These are phyloP conservation scores for Echiichthys vipera DNA, from an alignment of 2,797 vertebrate species.

Conservation along the genomic window DNA sequence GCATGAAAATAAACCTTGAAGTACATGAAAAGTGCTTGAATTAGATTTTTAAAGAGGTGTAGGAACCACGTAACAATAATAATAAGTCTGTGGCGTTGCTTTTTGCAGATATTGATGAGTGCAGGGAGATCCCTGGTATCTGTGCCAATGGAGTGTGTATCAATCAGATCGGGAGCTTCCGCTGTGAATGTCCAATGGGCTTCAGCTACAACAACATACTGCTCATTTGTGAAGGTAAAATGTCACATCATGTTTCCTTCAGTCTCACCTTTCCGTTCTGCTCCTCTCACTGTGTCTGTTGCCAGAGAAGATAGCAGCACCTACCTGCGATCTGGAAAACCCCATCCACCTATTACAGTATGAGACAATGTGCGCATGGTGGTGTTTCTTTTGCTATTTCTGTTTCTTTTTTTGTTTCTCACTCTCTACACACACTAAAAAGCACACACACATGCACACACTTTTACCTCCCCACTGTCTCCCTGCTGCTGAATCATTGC, in stretches of 20 bases:
- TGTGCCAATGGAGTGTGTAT: slow-evolving; percentile 92
- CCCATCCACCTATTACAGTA: neutral
- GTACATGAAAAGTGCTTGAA: too few relatives aligned
- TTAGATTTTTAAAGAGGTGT: too few relatives aligned
- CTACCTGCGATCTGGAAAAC: neutral
- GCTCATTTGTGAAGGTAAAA: slow-evolving; percentile 93
- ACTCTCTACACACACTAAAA: neutral
- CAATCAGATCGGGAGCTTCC: slow-evolving; percentile 96
- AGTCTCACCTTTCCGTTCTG: neutral
- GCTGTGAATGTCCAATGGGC: slow-evolving; percentile 93
- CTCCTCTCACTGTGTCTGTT: neutral
- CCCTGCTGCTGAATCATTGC: neutral
- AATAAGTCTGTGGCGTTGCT: neutral
- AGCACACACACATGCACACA: neutral
- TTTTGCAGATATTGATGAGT: slow-evolving; percentile 92
- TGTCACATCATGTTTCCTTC: neutral
- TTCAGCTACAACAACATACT: slow-evolving; percentile 95
- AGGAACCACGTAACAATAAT: too few relatives aligned
- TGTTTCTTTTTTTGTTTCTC: neutral
- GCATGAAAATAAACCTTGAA: too few relatives aligned
- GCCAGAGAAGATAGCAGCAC: neutral
- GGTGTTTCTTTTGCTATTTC: neutral
- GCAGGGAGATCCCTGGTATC: slow-evolving; percentile 92
- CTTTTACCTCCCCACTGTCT: neutral
- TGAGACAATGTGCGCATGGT: neutral